Percentiles rank a stretch among this genome's conserved stretches.
phyloP scores from a whole-genome alignment of 2,797 vertebrate species.

The Peromyscus attwateri region DNA sequence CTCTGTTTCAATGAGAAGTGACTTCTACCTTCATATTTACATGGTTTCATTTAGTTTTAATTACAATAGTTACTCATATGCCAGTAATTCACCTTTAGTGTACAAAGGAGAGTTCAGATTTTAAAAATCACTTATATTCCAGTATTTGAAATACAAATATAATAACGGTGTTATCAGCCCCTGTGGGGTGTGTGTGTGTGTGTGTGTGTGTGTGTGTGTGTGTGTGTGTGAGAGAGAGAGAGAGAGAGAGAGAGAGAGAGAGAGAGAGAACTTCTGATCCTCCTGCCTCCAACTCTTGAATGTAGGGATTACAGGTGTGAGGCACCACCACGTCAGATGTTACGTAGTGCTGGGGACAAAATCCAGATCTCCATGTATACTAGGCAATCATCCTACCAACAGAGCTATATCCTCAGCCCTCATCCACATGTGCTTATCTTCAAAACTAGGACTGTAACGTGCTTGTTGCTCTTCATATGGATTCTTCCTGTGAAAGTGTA shows the following conservation, averaged over 20 bases:
- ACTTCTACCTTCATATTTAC: not conserved
- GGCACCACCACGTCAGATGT: not conserved
- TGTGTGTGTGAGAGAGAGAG: no score
- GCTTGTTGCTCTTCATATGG: not conserved
- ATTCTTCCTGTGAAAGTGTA: not conserved
- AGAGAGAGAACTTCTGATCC: not conserved
- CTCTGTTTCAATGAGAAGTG: not conserved
- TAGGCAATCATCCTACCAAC: not conserved
- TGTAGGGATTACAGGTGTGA: not conserved
- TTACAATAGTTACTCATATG: not conserved
- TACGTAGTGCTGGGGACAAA: not conserved
- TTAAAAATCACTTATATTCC: not conserved
- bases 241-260: not conserved
- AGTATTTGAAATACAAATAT: not conserved
- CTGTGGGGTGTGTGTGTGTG: not conserved
- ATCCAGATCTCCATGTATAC: not conserved
- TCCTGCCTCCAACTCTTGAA: not conserved
- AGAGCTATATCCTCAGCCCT: not conserved
- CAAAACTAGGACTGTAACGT: not conserved
- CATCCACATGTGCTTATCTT: not conserved
- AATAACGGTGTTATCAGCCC: not conserved
- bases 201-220: not conserved
- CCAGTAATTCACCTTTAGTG: not conserved
- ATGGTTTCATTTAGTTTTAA: constrained; percentile 35
- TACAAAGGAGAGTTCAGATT: constrained; percentile 10